Conservation (phyloP, 2,888 invertebrate genomes). For the Eupithecia subumbrata region DNA sequence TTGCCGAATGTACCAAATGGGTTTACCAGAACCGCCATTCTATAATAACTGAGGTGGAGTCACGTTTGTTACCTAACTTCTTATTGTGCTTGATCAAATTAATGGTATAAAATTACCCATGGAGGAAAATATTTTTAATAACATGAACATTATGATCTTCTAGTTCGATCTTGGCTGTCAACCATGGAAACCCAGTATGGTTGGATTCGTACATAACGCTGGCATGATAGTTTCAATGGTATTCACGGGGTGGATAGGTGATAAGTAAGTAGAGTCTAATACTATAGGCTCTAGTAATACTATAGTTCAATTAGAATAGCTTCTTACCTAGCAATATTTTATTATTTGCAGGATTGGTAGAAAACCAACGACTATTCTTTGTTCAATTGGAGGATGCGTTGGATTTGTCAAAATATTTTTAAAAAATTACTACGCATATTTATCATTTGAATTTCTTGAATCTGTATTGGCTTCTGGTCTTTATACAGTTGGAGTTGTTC, state of each 20-base stretch:
- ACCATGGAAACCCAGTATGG: conserved; percentile 80
- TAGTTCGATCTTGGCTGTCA: conserved; percentile 72
- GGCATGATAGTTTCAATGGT: conserved; percentile 86
- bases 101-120: not conserved
- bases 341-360: conserved; percentile 61
- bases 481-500: conserved; percentile 69
- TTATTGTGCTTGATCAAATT: not conserved
- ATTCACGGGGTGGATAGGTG: conserved; percentile 85
- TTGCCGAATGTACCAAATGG: conserved; percentile 68
- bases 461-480: conserved; percentile 68
- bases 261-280: conserved; percentile 66
- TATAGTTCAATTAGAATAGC: not conserved
- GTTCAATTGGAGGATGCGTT: conserved; percentile 64
- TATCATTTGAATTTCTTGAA: conserved; percentile 68
- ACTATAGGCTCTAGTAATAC: too few species aligned
- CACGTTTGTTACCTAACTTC: conserved; percentile 10
- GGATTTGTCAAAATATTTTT: conserved; percentile 67
- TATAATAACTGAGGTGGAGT: conserved; percentile 63
- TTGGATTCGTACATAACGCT: conserved; percentile 85
- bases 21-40: conserved; percentile 69
- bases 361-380: conserved; percentile 67
- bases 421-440: conserved; percentile 58
- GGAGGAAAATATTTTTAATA: not conserved
- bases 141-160: not conserved
- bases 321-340: not conserved